These are phyloP conservation scores for Oncorhynchus clarkii DNA, from an alignment of 2,113 vertebrate genomes.

Conservation along the genomic window DNA sequence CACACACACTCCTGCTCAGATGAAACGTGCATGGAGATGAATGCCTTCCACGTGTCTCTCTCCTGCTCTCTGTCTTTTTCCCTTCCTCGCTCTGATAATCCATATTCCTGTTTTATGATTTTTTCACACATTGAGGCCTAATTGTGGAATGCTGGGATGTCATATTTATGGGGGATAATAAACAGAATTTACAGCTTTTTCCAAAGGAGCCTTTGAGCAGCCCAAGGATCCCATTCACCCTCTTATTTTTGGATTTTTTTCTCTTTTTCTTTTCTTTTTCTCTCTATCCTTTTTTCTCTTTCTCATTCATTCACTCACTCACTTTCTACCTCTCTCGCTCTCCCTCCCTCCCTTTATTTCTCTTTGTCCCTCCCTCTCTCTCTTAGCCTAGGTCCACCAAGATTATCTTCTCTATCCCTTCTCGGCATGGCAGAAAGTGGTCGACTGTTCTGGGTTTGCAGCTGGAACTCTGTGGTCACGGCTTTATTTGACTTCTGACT, in stretches of 20 bases:
- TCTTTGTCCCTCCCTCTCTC: constrained; percentile 21
- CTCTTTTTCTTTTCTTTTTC: not conserved
- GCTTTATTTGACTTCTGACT: too few species aligned
- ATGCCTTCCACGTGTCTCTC: constrained; percentile 52
- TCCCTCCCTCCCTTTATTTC: constrained; percentile 22
- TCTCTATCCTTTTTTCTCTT: not conserved
- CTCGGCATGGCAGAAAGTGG: too few species aligned
- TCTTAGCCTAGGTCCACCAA: not conserved
- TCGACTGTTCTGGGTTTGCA: too few species aligned
- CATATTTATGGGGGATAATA: constrained; percentile 81
- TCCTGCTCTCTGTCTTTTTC: not conserved
- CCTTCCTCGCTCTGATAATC: constrained; percentile 24
- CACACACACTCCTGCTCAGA: constrained; percentile 5
- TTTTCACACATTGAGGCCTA: constrained; percentile 64
- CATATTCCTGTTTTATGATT: constrained; percentile 61
- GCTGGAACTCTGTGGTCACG: too few species aligned
- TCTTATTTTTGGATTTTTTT: not conserved
- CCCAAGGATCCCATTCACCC: constrained; percentile 19
- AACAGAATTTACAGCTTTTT: constrained; percentile 78
- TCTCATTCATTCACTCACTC: constrained; percentile 20
- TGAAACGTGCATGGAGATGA: constrained; percentile 16
- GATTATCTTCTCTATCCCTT: too few species aligned
- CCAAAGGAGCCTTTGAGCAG: constrained; percentile 58
- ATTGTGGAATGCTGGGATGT: constrained; percentile 84
- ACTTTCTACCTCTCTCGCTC: not conserved